Percentiles rank a stretch among this genome's conserved stretches.
Evolutionary conservation across 2,797 vertebrate genomes (phyloP).

Genomic region (Mastacembelus armatus): DNA sequence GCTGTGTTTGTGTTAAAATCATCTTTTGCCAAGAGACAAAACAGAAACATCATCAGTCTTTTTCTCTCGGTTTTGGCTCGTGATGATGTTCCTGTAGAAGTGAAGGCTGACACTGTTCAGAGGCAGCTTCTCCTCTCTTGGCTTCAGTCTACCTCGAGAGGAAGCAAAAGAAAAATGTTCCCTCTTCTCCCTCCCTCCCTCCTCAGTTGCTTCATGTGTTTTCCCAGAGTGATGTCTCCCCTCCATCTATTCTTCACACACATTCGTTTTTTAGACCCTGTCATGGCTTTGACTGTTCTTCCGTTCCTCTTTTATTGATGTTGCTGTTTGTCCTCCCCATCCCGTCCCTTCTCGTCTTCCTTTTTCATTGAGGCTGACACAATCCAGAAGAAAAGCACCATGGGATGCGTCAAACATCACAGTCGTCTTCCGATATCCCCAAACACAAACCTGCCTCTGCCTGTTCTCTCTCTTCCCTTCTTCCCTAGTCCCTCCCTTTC

Average conservation of each 20-base stretch:
- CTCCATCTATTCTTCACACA: conserved; percentile 15
- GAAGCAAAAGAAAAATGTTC: conserved; percentile 30
- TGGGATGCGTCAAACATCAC: conserved; percentile 66
- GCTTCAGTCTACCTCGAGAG: conserved; percentile 36
- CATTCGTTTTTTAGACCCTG: conserved; percentile 42
- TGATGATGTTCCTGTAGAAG: conserved; percentile 60
- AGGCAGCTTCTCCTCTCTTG: conserved; percentile 57
- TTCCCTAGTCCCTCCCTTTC: conserved; percentile 18
- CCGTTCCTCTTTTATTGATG: conserved; percentile 63
- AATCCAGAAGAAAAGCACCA: conserved; percentile 76
- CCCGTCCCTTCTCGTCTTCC: conserved; percentile 16
- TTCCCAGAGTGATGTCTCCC: conserved; percentile 21
- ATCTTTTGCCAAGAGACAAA: conserved; percentile 78
- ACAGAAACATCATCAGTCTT: conserved; percentile 78
- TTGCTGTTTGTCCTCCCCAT: conserved; percentile 31
- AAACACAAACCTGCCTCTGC: conserved; percentile 57
- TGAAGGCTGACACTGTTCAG: conserved; percentile 64
- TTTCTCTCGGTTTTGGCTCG: conserved; percentile 62
- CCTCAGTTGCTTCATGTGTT: conserved; percentile 25
- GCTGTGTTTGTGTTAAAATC: conserved; percentile 77
- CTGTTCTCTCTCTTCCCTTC: conserved; percentile 11
- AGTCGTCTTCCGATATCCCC: conserved; percentile 45
- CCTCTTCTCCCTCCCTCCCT: conserved; percentile 4
- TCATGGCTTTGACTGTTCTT: conserved; percentile 68
- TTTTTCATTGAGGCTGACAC: conserved; percentile 49